Conservation (phyloP, 2,113 vertebrate species). For the Misgurnus anguillicaudatus region DNA sequence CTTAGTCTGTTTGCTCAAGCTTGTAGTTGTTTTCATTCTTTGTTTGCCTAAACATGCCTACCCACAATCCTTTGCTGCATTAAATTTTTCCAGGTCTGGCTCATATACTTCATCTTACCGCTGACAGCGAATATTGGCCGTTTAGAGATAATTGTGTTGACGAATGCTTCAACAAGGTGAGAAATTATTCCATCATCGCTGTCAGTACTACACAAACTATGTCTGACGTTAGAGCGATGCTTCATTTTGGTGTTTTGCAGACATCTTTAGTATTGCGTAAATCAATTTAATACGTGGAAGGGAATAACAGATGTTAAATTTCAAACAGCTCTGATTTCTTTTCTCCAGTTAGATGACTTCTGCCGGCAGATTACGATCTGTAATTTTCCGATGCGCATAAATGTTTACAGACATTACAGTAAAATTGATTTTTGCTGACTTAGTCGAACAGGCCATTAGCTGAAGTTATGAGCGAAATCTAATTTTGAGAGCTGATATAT, state of each 20-base stretch:
- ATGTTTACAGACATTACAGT: conserved; percentile 5
- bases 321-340: neutral
- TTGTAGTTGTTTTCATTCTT: conserved; percentile 1
- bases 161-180: neutral
- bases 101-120: conserved; percentile 1
- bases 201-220: conserved; percentile 13
- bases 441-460: conserved; percentile 32
- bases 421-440: conserved; percentile 45
- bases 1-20: neutral
- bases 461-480: conserved; percentile 42
- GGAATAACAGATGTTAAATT: conserved; percentile 21
- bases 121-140: neutral
- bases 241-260: neutral
- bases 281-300: conserved; percentile 1
- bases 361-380: conserved; percentile 7
- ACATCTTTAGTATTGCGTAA: neutral
- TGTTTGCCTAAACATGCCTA: neutral
- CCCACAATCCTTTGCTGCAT: conserved; percentile 11
- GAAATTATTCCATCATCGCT: conserved; percentile 8
- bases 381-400: conserved; percentile 15
- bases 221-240: neutral
- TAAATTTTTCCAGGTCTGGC: neutral
- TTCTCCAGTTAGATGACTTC: neutral
- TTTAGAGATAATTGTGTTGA: conserved; percentile 24
- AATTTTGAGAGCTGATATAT: conserved; percentile 29